A percentile compares a stretch with the other conserved stretches of the same genome.
Conservation (phyloP, 1,140 invertebrate species). For the Heliconius nattereri region DNA sequence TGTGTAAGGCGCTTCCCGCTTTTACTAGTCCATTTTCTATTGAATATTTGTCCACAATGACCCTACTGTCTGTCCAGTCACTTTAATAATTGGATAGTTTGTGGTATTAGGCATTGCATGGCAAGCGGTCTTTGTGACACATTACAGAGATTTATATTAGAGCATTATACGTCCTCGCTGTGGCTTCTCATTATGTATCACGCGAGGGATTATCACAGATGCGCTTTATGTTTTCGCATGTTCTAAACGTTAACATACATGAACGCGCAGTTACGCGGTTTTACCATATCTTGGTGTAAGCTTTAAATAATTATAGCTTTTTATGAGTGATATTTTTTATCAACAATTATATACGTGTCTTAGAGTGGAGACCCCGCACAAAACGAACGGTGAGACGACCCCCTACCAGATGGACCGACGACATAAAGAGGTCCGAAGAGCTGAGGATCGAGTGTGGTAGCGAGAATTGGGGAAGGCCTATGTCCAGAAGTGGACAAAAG, state of each 20-base stretch:
- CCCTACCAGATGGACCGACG: too few relatives aligned
- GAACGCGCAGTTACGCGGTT: neutral
- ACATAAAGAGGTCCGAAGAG: too few relatives aligned
- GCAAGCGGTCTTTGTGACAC: constrained; percentile 21
- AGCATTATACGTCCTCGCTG: constrained; percentile 22
- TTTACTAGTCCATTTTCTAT: neutral
- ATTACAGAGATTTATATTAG: constrained; percentile 31
- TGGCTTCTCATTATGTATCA: constrained; percentile 29
- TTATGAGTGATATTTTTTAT: neutral
- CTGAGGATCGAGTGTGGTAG: too few relatives aligned
- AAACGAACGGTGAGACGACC: too few relatives aligned
- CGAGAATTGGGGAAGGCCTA: too few relatives aligned
- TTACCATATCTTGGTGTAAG: neutral
- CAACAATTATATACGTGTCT: too few relatives aligned
- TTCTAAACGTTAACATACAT: constrained; percentile 11
- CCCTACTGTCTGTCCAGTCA: neutral
- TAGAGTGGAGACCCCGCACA: too few relatives aligned
- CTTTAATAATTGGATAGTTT: constrained; percentile 15
- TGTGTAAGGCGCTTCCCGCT: neutral
- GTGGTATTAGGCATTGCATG: constrained; percentile 16
- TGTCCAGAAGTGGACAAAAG: too few relatives aligned
- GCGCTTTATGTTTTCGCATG: constrained; percentile 23
- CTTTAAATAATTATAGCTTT: neutral
- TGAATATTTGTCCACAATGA: neutral
- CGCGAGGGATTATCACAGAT: constrained; percentile 12